Evolutionary conservation across 1,140 invertebrate species (phyloP), one percentile per base, ranked within the genome.

Genomic region (Sycophila sp.): DNA sequence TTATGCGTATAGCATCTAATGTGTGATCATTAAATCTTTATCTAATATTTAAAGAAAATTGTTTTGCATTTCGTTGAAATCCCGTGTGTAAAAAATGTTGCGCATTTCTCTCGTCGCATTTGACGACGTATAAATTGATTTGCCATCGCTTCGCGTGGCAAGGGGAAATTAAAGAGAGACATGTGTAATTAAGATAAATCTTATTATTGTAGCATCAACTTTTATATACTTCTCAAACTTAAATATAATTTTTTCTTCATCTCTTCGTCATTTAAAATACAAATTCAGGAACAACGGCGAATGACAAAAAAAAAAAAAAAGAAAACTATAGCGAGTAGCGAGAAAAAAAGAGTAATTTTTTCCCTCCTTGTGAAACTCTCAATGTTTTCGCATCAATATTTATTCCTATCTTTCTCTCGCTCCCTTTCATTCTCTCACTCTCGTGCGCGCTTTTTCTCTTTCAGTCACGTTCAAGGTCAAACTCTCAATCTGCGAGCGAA

Each of bases 191-290:
- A 65, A 26, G 62, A 71, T 65, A 65, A 65, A 71, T 71, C 32
- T 55, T 71, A 65, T 71, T 71, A 71, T 71, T 71, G 38, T 65
- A 71, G 45, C 45, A 40, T 59, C 63, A 59, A 65, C 63, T 71
- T 66, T 47, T 51, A 71, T 71, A 65, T 66, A 65, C 30, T 66
- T 65, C 62, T 65, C 53, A 71, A 65, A 65, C 56, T 71, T 59
- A 65, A 71, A 71, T 66, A 65, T 60, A 65, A 65, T 71, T 71
- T 71, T 60, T 59, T n/a, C n/a, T n/a, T n/a, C n/a, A n/a, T n/a
- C n/a, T n/a, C n/a, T n/a, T n/a, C n/a, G 55, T 71, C 62, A 65
- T 60, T 71, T n/a, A 58, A 65, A 71, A 71, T 71, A 71, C 69
- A 71, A 71, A 71, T 71, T 71, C 45, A 71, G 69, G 69, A 71